Percentiles rank a stretch among this genome's conserved stretches.
phyloP scores from a whole-genome alignment of 1,140 invertebrate species.

The Eumaeus atala region DNA sequence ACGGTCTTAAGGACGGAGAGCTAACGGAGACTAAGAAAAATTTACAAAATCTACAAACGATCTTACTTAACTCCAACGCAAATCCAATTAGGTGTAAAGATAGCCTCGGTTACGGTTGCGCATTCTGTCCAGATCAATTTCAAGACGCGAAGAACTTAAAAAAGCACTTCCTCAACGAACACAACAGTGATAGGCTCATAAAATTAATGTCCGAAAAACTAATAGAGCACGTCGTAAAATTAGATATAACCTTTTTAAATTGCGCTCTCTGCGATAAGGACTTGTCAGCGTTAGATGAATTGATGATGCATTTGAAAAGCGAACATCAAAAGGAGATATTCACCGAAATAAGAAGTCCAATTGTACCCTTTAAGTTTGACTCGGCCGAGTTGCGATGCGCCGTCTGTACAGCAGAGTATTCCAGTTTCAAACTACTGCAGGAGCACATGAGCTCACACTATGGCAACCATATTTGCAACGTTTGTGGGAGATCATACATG shows the following conservation, averaged over 20 bases:
- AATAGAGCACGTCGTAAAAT: slow-evolving; percentile 45
- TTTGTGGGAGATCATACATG: slow-evolving; percentile 78
- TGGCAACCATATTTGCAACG: slow-evolving; percentile 80
- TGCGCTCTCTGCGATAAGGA: slow-evolving; percentile 39
- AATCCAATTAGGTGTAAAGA: slow-evolving; percentile 45
- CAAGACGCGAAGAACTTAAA: slow-evolving; percentile 38
- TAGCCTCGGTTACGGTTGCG: slow-evolving; percentile 44
- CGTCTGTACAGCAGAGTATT: slow-evolving; percentile 52
- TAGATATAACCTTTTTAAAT: slow-evolving; percentile 45
- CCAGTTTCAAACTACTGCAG: slow-evolving; percentile 53
- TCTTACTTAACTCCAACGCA: slow-evolving; percentile 49
- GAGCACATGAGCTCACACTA: slow-evolving; percentile 64
- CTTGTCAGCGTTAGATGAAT: slow-evolving; percentile 33
- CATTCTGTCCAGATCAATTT: slow-evolving; percentile 43
- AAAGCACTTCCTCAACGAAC: slow-evolving; percentile 46
- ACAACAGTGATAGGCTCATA: slow-evolving; percentile 41
- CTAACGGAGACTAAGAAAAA: slow-evolving; percentile 36
- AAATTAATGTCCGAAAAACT: slow-evolving; percentile 34
- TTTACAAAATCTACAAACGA: slow-evolving; percentile 36
- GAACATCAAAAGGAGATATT: slow-evolving; percentile 37
- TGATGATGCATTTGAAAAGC: slow-evolving; percentile 38
- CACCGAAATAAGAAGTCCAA: slow-evolving; percentile 37
- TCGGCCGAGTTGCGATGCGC: slow-evolving; percentile 44
- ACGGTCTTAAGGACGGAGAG: slow-evolving; percentile 10
- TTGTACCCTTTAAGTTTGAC: slow-evolving; percentile 54